Conservation (phyloP, 2,888 invertebrate genomes). For the Panopea generosa region DNA sequence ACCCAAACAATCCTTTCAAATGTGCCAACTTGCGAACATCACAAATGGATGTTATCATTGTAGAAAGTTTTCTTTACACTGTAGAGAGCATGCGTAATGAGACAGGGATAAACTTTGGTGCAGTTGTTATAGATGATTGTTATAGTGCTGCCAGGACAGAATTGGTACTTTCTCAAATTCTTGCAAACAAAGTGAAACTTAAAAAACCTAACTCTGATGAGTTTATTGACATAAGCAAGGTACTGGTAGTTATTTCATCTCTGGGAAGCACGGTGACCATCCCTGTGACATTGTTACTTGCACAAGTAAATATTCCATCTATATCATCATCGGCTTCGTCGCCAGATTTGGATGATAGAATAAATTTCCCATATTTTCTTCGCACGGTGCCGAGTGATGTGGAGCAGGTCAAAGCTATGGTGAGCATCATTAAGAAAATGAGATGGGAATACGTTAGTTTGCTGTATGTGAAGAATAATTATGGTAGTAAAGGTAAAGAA, state of each 20-base stretch:
- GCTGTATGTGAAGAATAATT: constrained; percentile 78
- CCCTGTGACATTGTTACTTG: constrained; percentile 70
- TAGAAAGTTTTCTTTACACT: constrained; percentile 75
- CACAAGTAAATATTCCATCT: constrained; percentile 72
- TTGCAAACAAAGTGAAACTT: constrained; percentile 60
- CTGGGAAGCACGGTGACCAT: constrained; percentile 84
- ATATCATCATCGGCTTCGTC: constrained; percentile 79
- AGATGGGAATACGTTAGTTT: constrained; percentile 78
- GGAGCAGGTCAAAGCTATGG: constrained; percentile 76
- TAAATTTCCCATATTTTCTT: constrained; percentile 78
- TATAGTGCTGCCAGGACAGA: constrained; percentile 70
- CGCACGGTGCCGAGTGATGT: constrained; percentile 81
- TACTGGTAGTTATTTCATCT: constrained; percentile 87
- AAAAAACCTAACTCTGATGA: constrained; percentile 34
- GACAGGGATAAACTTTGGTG: constrained; percentile 75
- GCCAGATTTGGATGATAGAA: constrained; percentile 75
- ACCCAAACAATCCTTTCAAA: constrained; percentile 63
- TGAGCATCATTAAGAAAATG: constrained; percentile 71
- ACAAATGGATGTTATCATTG: constrained; percentile 70
- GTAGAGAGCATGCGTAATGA: constrained; percentile 56
- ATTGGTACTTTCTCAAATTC: constrained; percentile 57
- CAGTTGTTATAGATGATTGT: constrained; percentile 79
- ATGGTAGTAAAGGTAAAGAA: constrained; percentile 77
- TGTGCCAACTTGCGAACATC: constrained; percentile 71
- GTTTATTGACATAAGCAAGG: constrained; percentile 60